Evolutionary conservation across 2,888 invertebrate genomes (phyloP).

Genomic region (Phengaris arion): DNA sequence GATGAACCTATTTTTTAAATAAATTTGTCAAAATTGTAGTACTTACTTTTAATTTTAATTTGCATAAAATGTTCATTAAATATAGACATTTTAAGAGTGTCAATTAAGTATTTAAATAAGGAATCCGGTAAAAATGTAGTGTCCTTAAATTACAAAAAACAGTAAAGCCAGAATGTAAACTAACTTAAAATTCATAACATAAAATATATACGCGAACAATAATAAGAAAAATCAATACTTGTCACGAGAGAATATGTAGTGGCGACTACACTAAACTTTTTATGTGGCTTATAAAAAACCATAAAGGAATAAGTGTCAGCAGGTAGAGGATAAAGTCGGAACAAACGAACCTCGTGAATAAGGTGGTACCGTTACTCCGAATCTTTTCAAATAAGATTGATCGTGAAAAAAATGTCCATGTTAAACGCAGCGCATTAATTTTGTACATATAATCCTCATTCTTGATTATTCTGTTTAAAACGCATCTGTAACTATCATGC

Average conservation of each 20-base stretch:
- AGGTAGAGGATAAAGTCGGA: conserved; percentile 58
- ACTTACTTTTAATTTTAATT: too few relatives aligned
- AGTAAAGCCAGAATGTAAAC: too few relatives aligned
- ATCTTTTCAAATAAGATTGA: conserved; percentile 53
- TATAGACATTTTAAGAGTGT: too few relatives aligned
- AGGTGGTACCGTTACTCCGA: conserved; percentile 64
- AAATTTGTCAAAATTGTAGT: too few relatives aligned
- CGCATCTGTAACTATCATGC: conserved; percentile 8
- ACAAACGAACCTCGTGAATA: conserved; percentile 55
- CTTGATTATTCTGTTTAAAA: conserved; percentile 7
- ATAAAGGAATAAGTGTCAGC: conserved; percentile 67
- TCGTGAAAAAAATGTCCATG: conserved; percentile 32
- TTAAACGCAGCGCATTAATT: conserved; percentile 12
- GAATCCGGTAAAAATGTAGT: too few relatives aligned
- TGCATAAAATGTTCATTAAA: too few relatives aligned
- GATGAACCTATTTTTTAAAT: neutral
- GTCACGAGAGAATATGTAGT: neutral
- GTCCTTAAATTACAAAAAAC: too few relatives aligned
- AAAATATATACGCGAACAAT: neutral
- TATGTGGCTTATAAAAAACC: conserved; percentile 54
- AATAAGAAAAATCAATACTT: neutral
- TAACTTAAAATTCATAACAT: neutral
- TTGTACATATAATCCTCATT: conserved; percentile 2
- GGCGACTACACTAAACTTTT: conserved; percentile 50
- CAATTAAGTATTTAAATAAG: too few relatives aligned